phyloP scores from a whole-genome alignment of 2,113 vertebrate genomes.

The Pseudorhombus dupliciocellatus region DNA sequence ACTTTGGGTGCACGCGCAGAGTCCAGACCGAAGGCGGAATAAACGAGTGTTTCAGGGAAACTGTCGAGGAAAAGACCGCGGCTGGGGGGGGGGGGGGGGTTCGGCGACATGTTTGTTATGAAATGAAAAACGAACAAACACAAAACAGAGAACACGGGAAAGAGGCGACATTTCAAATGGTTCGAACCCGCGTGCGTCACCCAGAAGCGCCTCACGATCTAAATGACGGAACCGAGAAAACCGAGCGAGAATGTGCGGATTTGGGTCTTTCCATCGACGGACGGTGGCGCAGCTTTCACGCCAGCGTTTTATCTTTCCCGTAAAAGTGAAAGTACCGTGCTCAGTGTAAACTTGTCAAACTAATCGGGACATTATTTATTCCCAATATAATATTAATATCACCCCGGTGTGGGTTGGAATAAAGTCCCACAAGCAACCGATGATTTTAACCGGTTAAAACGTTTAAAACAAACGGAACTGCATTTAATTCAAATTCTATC shows the following conservation, averaged over 20 bases:
- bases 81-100: constrained; percentile 52
- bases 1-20: too few species aligned
- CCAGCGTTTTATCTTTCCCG: constrained; percentile 24
- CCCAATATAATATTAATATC: neutral
- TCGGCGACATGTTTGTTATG: constrained; percentile 74
- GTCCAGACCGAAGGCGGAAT: too few species aligned
- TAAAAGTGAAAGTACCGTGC: constrained; percentile 6
- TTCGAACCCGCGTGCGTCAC: neutral
- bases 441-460: neutral
- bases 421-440: neutral
- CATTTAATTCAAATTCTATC: neutral
- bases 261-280: too few species aligned
- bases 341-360: neutral
- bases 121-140: constrained; percentile 35
- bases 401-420: neutral
- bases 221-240: neutral
- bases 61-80: constrained; percentile 7
- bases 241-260: neutral
- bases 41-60: neutral
- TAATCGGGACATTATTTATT: neutral
- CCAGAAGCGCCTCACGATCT: neutral
- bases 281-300: neutral
- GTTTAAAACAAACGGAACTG: neutral
- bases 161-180: neutral
- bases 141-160: constrained; percentile 11